Base-by-base conservation (phyloP, 2,113 vertebrate species). In the Kryptolebias marmoratus region DNA sequence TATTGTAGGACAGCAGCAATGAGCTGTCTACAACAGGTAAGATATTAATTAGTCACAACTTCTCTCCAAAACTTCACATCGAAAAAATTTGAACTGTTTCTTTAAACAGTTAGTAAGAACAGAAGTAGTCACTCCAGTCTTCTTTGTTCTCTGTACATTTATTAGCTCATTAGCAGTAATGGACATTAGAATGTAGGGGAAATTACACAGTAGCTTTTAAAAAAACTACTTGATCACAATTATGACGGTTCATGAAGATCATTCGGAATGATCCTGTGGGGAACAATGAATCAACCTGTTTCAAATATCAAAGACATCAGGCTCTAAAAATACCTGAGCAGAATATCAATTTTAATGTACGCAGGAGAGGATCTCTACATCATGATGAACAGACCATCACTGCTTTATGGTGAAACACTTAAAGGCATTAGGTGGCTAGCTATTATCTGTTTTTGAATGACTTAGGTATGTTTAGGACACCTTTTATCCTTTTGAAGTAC, bases 91-190 rank as follows among this genome's bases (percentile, higher is more conserved):
- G 32, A 3, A 4, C 3, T 36, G 7, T 36, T 36, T 36, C 32
- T 36, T 36, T 36, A 36, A 36, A 7, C 7, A 36, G 32, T 36
- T 36, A 3, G 7, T 36, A 3, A 36, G 7, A 4, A 7, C 32
- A 36, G 3, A 36, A 36, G 32, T 36, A 36, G 7, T 36, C 32
- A 36, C 3, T 36, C 3, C 32, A 36, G 7, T 36, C 32, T 36
- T 36, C 32, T 36, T 36, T 4, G 32, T 36, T 3, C 32, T 36
- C 32, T 36, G 32, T 7, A 4, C 32, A 36, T 36, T 36, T 36
- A 36, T 75, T 79, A 63, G 44, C 61, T 63, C 45, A 57, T 57
- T 56, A 47, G 28, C 6, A 31, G 16, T 28, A 68, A 68, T 45
- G 52, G 32, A 31, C 53, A n/a, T 18, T 27, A 7, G n/a, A 59